Percentiles rank a stretch among this genome's conserved stretches.
phyloP scores from a whole-genome alignment of 2,888 invertebrate species.

The Pegoplata infirma region DNA sequence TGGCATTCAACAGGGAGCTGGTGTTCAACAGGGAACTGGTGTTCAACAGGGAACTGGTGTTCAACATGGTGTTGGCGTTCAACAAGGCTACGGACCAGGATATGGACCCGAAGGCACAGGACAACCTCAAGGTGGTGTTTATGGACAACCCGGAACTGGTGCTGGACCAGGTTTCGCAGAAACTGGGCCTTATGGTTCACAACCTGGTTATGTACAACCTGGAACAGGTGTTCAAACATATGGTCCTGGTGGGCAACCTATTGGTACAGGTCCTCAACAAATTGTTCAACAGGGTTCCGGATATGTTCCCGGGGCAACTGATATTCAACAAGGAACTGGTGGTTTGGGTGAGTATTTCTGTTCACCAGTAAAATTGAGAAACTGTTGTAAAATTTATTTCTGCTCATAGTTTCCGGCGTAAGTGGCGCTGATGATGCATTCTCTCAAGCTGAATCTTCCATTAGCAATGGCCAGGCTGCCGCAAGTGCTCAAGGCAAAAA shows the following conservation, averaged over 20 bases:
- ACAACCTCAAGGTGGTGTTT: background rate
- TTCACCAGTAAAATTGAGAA: background rate
- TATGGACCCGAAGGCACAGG: constrained; percentile 4
- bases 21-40: constrained; percentile 12
- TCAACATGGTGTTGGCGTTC: constrained; percentile 32
- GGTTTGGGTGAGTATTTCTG: constrained; percentile 9
- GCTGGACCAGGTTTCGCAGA: too few species aligned
- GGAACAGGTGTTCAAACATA: constrained; percentile 36
- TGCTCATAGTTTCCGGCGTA: constrained; percentile 57
- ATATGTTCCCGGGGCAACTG: constrained; percentile 53
- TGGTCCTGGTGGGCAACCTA: constrained; percentile 2
- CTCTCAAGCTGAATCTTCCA: constrained; percentile 83
- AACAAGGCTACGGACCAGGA: background rate
- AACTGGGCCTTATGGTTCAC: too few species aligned
- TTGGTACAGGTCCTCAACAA: constrained; percentile 52
- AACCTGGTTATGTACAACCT: constrained; percentile 53
- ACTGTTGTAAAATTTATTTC: constrained; percentile 53
- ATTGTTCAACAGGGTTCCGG: constrained; percentile 42
- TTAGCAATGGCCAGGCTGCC: constrained; percentile 84
- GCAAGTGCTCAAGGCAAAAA: constrained; percentile 88
- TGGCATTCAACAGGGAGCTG: constrained; percentile 17
- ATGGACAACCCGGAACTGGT: background rate
- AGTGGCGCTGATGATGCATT: constrained; percentile 82
- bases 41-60: constrained; percentile 18
- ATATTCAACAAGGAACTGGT: constrained; percentile 19